Conservation (phyloP, 2,797 vertebrate genomes). For the Siniperca undulata region DNA sequence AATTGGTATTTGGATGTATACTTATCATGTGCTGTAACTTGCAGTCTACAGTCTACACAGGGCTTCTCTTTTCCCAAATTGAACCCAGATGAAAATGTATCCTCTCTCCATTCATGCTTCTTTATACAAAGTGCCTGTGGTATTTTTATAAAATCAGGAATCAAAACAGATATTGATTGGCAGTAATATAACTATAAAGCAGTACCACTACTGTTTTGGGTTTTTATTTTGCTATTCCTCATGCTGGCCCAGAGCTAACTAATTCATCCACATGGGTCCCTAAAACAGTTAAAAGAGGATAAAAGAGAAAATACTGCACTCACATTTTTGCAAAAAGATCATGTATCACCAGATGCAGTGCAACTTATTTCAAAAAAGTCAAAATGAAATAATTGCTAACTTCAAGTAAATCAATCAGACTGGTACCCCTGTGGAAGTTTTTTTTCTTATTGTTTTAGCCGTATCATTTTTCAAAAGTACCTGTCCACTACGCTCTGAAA, state of each 20-base stretch:
- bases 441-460: conserved; percentile 34
- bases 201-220: background rate
- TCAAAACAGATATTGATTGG: conserved; percentile 30
- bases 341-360: conserved; percentile 16
- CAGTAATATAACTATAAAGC: background rate
- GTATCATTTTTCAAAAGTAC: conserved; percentile 51
- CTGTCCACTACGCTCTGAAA: conserved; percentile 10
- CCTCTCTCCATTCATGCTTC: background rate
- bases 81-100: background rate
- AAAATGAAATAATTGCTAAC: conserved; percentile 22
- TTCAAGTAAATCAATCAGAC: conserved; percentile 40
- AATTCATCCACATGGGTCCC: conserved; percentile 14
- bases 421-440: background rate
- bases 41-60: background rate
- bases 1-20: background rate
- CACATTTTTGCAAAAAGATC: conserved; percentile 3
- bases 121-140: conserved; percentile 19
- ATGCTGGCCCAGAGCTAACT: conserved; percentile 23
- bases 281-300: conserved; percentile 16
- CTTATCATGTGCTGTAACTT: background rate
- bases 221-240: conserved; percentile 19
- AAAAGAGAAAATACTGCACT: conserved; percentile 2
- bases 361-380: conserved; percentile 29
- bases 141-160: conserved; percentile 22
- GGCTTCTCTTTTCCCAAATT: background rate